Evolutionary conservation across 2,113 vertebrate genomes (phyloP), one percentile per base, ranked within the genome.

Genomic region (Aix galericulata): DNA sequence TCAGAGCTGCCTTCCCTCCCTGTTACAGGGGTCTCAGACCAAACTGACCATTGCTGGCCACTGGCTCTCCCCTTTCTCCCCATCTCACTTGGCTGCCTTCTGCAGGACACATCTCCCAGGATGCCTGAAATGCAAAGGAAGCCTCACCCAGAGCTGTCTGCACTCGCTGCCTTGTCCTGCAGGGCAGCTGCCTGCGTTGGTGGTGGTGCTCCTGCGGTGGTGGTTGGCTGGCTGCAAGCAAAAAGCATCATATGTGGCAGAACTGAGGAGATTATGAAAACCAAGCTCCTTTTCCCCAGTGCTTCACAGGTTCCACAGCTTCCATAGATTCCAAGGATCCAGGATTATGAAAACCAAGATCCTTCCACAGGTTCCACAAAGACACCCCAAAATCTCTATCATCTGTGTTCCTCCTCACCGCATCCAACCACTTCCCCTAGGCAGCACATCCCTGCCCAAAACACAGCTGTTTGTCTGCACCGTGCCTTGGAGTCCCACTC

Each of bases 181-280:
- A 8, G 44, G 11, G 50, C 15, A 56, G 84, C 29, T 66, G 85
- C 63, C 13, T 38, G 88, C 27, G 71, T 32, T 1, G 29, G 42
- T 32, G 68, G n/a, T 0, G 29, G 46, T 21, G 26, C 75, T 58
- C 22, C 93, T 2, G 50, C 3, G 44, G 81, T 34, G 42, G 46
- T 2, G 11, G 31, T 46, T 29, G 75, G 72, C 2, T 81, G 95
- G 67, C 97, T 97, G 88, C 86, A 91, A 89, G 78, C 26, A 77
- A 68, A 66, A 36, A 59, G 2, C 38, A 60, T 36, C 38, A 15
- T 7, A 8, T 9, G 36, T 22, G 42, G 29, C 18, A 81, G 12
- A 74, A 64, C 40, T 0, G 1, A n/a, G 17, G 22, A 62, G 38
- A 13, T 0, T 7, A 60, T 1, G 17, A 55, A 83, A 62, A 23